Evolutionary conservation across 1,140 invertebrate species (phyloP), one percentile per base, ranked within the genome.

Genomic region (Aleiodes sp.): DNA sequence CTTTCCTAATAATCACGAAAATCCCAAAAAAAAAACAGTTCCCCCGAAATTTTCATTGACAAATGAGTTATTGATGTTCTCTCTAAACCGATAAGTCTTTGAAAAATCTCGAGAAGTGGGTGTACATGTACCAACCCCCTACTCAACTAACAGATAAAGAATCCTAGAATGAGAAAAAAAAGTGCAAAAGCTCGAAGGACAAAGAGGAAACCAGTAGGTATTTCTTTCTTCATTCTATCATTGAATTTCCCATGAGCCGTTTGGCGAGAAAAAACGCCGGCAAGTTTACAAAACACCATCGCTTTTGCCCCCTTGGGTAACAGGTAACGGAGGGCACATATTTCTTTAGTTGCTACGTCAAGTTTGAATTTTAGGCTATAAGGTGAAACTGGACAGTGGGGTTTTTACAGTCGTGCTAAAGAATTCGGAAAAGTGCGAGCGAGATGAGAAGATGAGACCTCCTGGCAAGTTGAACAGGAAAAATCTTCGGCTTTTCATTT

Each of bases 251-350:
- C 10, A 59, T 59, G 56, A 31, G 14, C 28, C n/a, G n/a, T n/a
- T n/a, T 31, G n/a, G 24, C 12, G 28, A 31, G 12, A 59, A 31
- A 61, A 67, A 24, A 56, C 19, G 64, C n/a, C 64, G 46, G 60
- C 26, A 26, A 71, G 65, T 71, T 71, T 64, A 67, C 70, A 71
- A 67, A 71, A 71, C 65, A 67, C 41, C 14, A 24, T 28, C 6
- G 10, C 35, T 16, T 19, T 39, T 24, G 26, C 28, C 56, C 19
- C 28, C 41, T 64, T 39, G 46, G 59, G 61, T 21, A 61, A 70
- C 62, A 70, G 68, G 68, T 70, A 59, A 52, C 59, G 37, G n/a
- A n/a, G n/a, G n/a, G n/a, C n/a, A n/a, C n/a, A 16, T 43, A 43
- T 43, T 52, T 21, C 46, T 24, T n/a, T n/a, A n/a, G 16, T 52